These are phyloP conservation scores for Cosmopolites sordidus DNA, from an alignment of 2,888 invertebrate species.

Conservation along the genomic window DNA sequence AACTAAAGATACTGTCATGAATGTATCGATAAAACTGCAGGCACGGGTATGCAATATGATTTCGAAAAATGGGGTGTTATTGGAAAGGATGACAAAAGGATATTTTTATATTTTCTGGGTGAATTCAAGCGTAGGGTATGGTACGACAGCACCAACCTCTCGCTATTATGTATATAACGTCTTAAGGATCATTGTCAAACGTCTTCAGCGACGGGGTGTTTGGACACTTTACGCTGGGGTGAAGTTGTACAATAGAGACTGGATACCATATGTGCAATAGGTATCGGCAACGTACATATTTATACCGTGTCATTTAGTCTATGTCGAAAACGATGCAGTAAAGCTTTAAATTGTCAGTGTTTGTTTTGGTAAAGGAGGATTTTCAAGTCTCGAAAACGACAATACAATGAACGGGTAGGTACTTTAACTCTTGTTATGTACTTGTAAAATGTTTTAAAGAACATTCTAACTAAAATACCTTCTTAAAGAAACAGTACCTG, in stretches of 20 bases:
- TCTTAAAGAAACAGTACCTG: too few relatives aligned
- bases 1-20: too few relatives aligned
- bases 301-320: constrained; percentile 20
- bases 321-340: not conserved
- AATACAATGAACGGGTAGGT: too few relatives aligned
- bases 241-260: constrained; percentile 15
- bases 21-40: too few relatives aligned
- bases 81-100: constrained; percentile 9
- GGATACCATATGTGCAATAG: constrained; percentile 22
- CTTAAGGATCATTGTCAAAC: constrained; percentile 27
- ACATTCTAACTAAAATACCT: too few relatives aligned
- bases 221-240: constrained; percentile 29
- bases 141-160: constrained; percentile 19
- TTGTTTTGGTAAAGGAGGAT: constrained; percentile 5
- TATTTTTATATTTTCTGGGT: constrained; percentile 4
- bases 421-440: too few relatives aligned
- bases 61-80: constrained; percentile 17
- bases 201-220: constrained; percentile 30
- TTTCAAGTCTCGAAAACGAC: too few relatives aligned
- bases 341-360: constrained; percentile 2
- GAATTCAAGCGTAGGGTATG: constrained; percentile 16
- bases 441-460: too few relatives aligned
- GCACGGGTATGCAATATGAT: too few relatives aligned
- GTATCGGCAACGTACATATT: constrained; percentile 18
- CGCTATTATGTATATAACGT: constrained; percentile 23